Percentiles rank a stretch among this genome's conserved stretches.
Conservation (phyloP, 1,140 invertebrate species). For the Euura saliciscinereae region DNA sequence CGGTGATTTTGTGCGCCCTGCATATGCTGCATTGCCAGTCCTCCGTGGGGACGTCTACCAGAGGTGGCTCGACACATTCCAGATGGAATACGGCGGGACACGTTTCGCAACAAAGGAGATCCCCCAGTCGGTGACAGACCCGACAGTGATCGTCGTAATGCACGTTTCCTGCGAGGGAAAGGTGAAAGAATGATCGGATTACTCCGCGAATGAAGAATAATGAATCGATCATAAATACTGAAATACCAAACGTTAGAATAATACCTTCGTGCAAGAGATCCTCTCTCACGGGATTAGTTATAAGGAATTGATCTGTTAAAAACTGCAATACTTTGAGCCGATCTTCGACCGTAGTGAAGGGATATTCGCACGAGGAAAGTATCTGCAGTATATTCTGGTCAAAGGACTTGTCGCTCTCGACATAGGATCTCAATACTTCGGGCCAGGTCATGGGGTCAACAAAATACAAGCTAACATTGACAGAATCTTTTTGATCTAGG, state of each 20-base stretch:
- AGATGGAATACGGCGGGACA: constrained; percentile 97
- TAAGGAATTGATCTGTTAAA: constrained; percentile 91
- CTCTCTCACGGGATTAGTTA: constrained; percentile 91
- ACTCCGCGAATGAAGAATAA: background rate
- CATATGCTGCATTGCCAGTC: constrained; percentile 97
- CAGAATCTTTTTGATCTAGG: constrained; percentile 94
- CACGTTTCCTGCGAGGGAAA: constrained; percentile 74
- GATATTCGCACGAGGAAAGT: constrained; percentile 83
- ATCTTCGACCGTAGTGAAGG: constrained; percentile 83
- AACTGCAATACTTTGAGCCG: constrained; percentile 88
- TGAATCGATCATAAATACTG: background rate
- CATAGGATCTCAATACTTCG: constrained; percentile 85
- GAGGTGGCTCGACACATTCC: constrained; percentile 92
- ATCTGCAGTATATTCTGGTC: constrained; percentile 73
- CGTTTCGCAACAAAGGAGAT: constrained; percentile 95
- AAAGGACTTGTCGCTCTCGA: constrained; percentile 87
- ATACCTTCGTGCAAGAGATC: constrained; percentile 92
- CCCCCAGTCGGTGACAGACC: constrained; percentile 92
- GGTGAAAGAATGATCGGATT: constrained; percentile 10
- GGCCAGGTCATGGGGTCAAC: constrained; percentile 96
- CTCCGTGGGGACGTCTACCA: constrained; percentile 91
- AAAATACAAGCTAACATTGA: constrained; percentile 91
- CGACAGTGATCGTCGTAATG: constrained; percentile 96
- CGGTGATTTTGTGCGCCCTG: constrained; percentile 86
- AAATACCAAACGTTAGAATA: constrained; percentile 12